Conservation (phyloP, 2,888 invertebrate species). For the Diadegma fenestrale region DNA sequence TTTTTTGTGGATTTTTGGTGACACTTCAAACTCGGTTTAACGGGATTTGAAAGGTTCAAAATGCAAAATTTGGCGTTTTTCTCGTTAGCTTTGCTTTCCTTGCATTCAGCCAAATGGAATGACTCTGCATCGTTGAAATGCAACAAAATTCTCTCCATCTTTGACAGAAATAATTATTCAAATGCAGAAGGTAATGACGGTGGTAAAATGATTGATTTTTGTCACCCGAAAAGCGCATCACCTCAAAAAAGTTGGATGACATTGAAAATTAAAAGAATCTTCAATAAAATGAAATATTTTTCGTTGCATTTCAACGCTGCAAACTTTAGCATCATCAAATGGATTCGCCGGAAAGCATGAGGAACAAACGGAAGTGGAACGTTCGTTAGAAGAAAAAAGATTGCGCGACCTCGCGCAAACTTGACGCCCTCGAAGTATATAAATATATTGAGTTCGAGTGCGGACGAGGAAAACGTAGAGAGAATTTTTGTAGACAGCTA, state of each 20-base stretch:
- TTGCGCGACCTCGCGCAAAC: conserved; percentile 27
- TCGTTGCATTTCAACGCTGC: too few species aligned
- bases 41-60: neutral
- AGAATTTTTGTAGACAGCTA: conserved; percentile 37
- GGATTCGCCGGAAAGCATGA: conserved; percentile 11
- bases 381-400: conserved; percentile 24
- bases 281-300: too few species aligned
- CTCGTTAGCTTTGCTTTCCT: neutral
- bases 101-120: neutral
- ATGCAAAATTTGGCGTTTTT: neutral
- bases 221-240: too few species aligned
- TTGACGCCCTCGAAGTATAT: neutral
- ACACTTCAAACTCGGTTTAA: neutral
- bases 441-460: neutral
- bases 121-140: too few species aligned
- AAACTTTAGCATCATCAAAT: too few species aligned
- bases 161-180: too few species aligned
- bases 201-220: too few species aligned
- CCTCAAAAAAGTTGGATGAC: too few species aligned
- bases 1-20: too few species aligned
- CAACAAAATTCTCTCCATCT: too few species aligned
- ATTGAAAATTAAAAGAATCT: too few species aligned
- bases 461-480: conserved; percentile 9
- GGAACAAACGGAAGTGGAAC: conserved; percentile 6
- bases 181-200: too few species aligned